These are phyloP conservation scores for Ifrita kowaldi DNA, from an alignment of 2,113 vertebrate genomes.

Conservation along the genomic window DNA sequence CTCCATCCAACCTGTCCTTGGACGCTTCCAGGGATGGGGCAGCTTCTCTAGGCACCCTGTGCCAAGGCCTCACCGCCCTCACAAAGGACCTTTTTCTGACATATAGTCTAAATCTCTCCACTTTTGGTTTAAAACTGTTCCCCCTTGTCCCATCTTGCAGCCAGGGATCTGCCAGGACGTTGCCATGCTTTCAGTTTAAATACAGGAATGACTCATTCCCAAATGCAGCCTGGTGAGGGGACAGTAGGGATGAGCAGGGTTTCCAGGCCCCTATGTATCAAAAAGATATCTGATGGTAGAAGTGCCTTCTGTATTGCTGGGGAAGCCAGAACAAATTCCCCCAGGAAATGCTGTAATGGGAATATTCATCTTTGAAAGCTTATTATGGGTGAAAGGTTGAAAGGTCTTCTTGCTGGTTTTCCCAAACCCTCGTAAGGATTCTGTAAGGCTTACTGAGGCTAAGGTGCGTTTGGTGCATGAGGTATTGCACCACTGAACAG, in stretches of 20 bases:
- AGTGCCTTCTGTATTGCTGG: neutral
- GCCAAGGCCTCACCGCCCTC: neutral
- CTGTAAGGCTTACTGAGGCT: neutral
- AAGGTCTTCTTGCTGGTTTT: neutral
- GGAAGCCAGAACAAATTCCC: neutral
- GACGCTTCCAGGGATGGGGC: neutral
- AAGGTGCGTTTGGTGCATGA: neutral
- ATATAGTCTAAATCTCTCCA: neutral
- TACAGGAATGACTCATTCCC: rapidly evolving
- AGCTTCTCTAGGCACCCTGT: neutral
- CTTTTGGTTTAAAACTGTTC: neutral
- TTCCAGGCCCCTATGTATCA: rapidly evolving
- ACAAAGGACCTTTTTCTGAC: neutral
- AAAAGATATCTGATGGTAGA: neutral
- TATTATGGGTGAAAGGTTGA: neutral
- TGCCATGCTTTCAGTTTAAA: neutral
- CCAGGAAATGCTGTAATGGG: neutral
- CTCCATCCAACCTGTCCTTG: neutral
- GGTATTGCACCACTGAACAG: rapidly evolving
- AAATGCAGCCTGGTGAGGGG: neutral
- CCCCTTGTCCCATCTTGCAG: neutral
- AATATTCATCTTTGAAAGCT: neutral
- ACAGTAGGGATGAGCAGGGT: neutral
- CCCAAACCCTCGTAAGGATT: neutral
- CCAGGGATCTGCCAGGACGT: rapidly evolving